Conservation (phyloP, 2,113 vertebrate genomes). For the Dunckerocampus dactyliophorus region DNA sequence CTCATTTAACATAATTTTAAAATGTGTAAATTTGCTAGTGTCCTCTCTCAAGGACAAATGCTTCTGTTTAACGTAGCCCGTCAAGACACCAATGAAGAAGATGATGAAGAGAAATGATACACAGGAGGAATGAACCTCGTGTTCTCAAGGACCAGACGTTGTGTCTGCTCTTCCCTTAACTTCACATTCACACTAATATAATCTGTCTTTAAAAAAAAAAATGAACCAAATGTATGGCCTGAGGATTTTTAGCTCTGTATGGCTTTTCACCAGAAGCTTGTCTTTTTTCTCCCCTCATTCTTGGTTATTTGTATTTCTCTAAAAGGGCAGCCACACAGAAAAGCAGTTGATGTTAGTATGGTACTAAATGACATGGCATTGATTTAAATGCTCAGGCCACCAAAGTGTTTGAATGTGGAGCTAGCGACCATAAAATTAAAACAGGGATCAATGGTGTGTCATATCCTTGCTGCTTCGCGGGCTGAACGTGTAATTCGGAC, state of each 20-base stretch:
- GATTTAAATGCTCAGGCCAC: constrained; percentile 62
- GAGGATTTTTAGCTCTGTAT: constrained; percentile 17
- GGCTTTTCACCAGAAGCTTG: constrained; percentile 15
- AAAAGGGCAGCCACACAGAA: constrained; percentile 23
- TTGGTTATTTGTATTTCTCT: constrained; percentile 32
- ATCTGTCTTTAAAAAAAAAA: constrained; percentile 13
- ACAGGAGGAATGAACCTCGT: constrained; percentile 54
- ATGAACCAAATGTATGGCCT: background rate
- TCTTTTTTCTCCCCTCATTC: constrained; percentile 8
- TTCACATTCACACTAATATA: constrained; percentile 39
- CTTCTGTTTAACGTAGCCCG: constrained; percentile 62
- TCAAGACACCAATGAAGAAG: constrained; percentile 56
- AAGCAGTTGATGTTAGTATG: constrained; percentile 49
- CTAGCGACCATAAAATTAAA: constrained; percentile 77
- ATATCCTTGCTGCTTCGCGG: constrained; percentile 59
- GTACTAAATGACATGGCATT: constrained; percentile 60
- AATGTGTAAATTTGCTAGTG: constrained; percentile 61
- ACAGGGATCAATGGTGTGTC: constrained; percentile 71
- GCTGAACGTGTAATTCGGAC: constrained; percentile 64
- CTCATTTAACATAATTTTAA: constrained; percentile 69
- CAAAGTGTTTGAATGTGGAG: constrained; percentile 64
- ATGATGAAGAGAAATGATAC: constrained; percentile 51
- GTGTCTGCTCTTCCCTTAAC: constrained; percentile 23
- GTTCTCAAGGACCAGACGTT: constrained; percentile 45
- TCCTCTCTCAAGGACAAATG: constrained; percentile 56